Conservation (phyloP, 2,113 vertebrate species). For the Prunella himalayana region DNA sequence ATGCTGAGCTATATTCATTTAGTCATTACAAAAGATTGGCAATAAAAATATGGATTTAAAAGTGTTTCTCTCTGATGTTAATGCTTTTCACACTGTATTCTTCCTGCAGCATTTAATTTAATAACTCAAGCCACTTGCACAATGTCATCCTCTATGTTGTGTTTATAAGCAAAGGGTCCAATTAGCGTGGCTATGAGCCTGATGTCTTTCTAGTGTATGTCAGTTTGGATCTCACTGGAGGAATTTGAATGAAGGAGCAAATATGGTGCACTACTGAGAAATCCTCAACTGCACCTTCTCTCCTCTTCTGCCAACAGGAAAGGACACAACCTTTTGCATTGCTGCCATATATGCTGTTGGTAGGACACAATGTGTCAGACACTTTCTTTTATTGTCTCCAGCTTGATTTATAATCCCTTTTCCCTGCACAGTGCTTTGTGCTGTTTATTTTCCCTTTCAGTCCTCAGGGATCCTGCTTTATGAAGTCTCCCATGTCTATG, state of each 20-base stretch:
- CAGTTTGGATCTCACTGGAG: not conserved
- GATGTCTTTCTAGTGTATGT: not conserved
- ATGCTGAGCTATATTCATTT: not conserved
- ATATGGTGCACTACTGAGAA: not conserved
- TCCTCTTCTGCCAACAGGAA: not conserved
- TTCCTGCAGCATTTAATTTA: conserved; percentile 24
- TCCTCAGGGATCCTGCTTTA: not conserved
- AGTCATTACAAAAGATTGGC: not conserved
- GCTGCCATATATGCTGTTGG: not conserved
- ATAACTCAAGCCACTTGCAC: not conserved
- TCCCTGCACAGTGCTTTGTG: not conserved
- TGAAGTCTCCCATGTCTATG: not conserved
- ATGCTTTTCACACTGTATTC: not conserved
- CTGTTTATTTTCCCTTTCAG: not conserved
- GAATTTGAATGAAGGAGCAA: not conserved
- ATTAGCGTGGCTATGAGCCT: not conserved
- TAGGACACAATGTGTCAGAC: not conserved
- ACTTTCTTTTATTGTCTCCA: not conserved
- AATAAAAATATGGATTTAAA: conserved; percentile 23
- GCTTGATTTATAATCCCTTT: not conserved
- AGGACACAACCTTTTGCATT: not conserved
- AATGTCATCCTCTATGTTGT: not conserved
- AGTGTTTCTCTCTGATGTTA: not conserved
- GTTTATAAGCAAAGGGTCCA: not conserved
- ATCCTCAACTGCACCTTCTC: not conserved